Conservation (phyloP, 2,797 vertebrate genomes). For the Ciconia nigra region DNA sequence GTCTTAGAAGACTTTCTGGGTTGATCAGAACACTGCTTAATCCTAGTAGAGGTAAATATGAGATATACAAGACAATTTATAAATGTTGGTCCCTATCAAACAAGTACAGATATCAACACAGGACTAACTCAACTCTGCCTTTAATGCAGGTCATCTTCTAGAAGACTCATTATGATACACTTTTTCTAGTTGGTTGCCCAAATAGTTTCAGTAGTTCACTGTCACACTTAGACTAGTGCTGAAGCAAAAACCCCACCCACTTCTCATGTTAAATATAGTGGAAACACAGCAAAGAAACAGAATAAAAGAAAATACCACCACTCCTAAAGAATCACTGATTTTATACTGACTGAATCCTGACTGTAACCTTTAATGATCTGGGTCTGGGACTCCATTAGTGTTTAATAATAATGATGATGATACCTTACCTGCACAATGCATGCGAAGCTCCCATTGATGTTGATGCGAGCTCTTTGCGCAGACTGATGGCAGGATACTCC, state of each 20-base stretch:
- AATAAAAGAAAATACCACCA: not conserved
- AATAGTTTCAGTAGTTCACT: not conserved
- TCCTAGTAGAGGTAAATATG: not conserved
- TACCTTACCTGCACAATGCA: constrained; percentile 17
- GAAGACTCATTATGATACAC: not conserved
- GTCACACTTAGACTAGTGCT: not conserved
- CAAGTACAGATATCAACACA: not conserved
- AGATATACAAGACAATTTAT: not conserved
- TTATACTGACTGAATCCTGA: not conserved
- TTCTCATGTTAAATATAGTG: not conserved
- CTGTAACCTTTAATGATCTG: constrained; percentile 3
- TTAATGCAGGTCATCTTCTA: not conserved
- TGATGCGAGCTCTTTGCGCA: not conserved
- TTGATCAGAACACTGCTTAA: not conserved
- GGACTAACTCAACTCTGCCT: not conserved
- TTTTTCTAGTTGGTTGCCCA: not conserved
- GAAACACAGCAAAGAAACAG: not conserved
- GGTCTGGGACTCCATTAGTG: constrained; percentile 12
- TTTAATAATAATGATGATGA: constrained; percentile 53
- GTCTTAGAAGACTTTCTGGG: not conserved
- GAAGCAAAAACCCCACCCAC: not conserved
- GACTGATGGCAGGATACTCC: constrained; percentile 34
- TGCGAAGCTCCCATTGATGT: not conserved
- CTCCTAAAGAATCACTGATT: not conserved
- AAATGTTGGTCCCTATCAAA: not conserved